Percentiles rank a stretch among this genome's conserved stretches.
Evolutionary conservation across 2,888 invertebrate genomes (phyloP).

Genomic region (Itoplectis maculator): DNA sequence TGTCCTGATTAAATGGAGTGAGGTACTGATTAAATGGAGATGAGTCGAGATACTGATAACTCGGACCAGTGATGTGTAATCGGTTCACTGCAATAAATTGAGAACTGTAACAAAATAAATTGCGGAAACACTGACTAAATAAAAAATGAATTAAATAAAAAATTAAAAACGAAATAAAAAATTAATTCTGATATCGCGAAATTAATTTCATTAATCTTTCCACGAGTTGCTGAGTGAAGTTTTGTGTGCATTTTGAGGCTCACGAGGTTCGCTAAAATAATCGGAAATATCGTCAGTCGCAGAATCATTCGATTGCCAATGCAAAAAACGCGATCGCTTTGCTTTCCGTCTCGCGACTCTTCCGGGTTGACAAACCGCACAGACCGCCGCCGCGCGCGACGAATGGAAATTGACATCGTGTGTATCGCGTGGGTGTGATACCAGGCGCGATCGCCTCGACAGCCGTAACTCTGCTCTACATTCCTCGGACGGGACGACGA

Average conservation of each 20-base stretch:
- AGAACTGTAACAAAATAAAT: no score
- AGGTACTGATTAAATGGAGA: not conserved
- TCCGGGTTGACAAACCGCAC: not conserved
- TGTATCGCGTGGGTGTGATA: not conserved
- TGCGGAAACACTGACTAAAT: not conserved
- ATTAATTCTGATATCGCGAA: no score
- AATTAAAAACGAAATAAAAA: no score
- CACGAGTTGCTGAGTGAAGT: no score
- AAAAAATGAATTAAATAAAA: not conserved
- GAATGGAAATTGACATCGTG: conserved; percentile 7
- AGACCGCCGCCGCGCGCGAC: not conserved
- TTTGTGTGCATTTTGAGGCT: no score
- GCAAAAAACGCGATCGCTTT: not conserved
- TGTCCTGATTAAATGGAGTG: not conserved
- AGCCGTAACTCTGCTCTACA: not conserved
- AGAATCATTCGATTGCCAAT: not conserved
- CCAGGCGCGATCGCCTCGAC: not conserved
- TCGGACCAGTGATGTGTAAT: no score
- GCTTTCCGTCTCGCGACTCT: not conserved
- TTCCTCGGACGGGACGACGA: conserved; percentile 12
- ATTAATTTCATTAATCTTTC: no score
- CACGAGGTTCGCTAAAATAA: no score
- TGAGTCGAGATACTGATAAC: not conserved
- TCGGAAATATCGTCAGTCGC: no score
- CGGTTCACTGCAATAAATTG: no score